Conservation (phyloP, 2,113 vertebrate species). For the Trochalopteron elliotii region DNA sequence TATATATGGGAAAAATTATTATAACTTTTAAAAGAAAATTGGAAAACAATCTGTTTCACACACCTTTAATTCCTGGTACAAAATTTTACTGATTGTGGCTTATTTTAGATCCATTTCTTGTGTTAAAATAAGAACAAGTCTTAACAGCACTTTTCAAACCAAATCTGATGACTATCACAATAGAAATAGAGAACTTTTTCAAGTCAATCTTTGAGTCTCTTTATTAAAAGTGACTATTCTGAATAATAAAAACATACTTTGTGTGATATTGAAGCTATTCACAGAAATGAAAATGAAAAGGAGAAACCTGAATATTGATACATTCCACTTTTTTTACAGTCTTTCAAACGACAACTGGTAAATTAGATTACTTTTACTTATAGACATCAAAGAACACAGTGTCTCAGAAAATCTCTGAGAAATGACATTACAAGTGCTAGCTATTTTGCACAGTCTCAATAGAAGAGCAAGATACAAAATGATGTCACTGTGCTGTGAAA, state of each 20-base stretch:
- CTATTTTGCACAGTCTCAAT: not conserved
- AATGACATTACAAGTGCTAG: not conserved
- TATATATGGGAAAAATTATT: not conserved
- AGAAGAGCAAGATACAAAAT: not conserved
- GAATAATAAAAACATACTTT: not conserved
- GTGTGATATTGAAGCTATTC: not conserved
- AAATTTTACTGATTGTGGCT: not conserved
- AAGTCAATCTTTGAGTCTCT: not conserved
- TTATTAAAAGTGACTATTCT: not conserved
- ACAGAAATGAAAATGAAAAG: not conserved
- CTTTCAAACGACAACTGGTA: not conserved
- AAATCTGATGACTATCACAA: not conserved
- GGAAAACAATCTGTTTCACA: not conserved
- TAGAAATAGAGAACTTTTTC: not conserved
- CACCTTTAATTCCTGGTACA: not conserved
- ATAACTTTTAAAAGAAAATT: not conserved
- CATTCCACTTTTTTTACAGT: not conserved
- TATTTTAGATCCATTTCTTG: not conserved
- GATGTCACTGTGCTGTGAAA: not conserved
- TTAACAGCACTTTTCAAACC: not conserved
- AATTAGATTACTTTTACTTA: constrained; percentile 36
- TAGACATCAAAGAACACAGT: constrained; percentile 8
- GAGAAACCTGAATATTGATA: not conserved
- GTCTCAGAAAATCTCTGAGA: not conserved
- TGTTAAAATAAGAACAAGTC: not conserved